Evolutionary conservation across 2,888 invertebrate genomes (phyloP).

Genomic region (Crepidodera aurea): DNA sequence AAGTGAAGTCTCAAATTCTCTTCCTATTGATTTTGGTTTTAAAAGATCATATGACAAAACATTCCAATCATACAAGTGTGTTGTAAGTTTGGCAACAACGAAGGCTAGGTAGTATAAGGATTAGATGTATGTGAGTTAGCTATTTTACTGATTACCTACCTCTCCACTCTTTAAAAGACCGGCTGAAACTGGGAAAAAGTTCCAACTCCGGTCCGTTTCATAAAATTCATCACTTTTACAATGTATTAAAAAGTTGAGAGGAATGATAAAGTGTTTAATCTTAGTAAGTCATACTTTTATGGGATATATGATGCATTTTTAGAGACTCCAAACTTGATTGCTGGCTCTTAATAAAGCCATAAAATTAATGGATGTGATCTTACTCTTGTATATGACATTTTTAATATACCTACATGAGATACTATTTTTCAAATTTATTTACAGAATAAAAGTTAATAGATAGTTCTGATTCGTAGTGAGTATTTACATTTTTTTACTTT

Average conservation of each 20-base stretch:
- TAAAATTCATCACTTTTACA: constrained; percentile 52
- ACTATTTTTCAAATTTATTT: too few species aligned
- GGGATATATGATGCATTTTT: constrained; percentile 12
- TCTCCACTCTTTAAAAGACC: constrained; percentile 50
- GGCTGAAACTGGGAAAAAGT: constrained; percentile 44
- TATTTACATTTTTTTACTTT: too few species aligned
- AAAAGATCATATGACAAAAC: too few species aligned
- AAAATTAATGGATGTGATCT: not conserved
- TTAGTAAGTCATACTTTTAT: constrained; percentile 46
- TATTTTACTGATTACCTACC: constrained; percentile 55
- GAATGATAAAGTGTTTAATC: constrained; percentile 53
- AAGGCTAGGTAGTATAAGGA: constrained; percentile 13
- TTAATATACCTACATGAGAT: too few species aligned
- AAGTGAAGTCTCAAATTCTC: too few species aligned
- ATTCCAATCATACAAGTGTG: too few species aligned
- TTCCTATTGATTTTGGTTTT: too few species aligned
- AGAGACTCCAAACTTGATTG: constrained; percentile 8
- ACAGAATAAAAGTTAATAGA: too few species aligned
- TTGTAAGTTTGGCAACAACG: constrained; percentile 2
- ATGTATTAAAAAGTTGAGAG: constrained; percentile 53
- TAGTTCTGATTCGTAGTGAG: too few species aligned
- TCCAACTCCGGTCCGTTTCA: constrained; percentile 46
- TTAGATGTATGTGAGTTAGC: constrained; percentile 43
- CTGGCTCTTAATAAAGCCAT: constrained; percentile 4
- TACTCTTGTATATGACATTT: too few species aligned